Base-by-base conservation (phyloP, 2,113 vertebrate genomes). In the Brienomyrus longianalis region DNA sequence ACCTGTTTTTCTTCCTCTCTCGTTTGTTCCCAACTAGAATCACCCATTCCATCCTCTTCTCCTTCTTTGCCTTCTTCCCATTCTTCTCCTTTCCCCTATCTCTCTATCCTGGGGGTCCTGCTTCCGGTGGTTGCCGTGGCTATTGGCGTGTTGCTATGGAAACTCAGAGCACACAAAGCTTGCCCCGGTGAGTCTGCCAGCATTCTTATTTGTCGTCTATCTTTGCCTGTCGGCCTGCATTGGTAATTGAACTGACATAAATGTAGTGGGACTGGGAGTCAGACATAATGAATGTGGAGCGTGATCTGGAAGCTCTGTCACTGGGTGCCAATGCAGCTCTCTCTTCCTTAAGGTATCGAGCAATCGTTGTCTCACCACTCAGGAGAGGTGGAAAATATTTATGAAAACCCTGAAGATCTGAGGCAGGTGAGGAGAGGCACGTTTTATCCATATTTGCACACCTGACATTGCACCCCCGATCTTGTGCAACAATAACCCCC, bases 71-170 rank as follows among this genome's bases (percentile, higher is more conserved):
- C 91, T 89, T 90, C 91, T 90, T 52, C 91, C 83, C 83, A 89
- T 90, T 84, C 93, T 92, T 91, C 92, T 89, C 84, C 51, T 54
- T 93, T 89, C 90, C 91, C 92, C 87, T 93, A 92, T 88, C 94
- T 96, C 86, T 94, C 92, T 89, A 92, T 93, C 90, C 95, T 96
- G 93, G 94, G 96, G 92, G 94, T 96, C 93, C 92, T 96, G 92
- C 93, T 95, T 91, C 95, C 95, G 93, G 90, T 95, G 93, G 92
- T 94, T 95, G 93, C 95, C n/a, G 91, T 90, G 88, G 92, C 92
- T 92, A 93, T 92, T 90, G 92, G 93, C 90, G 93, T 95, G 96
- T 96, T 96, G 93, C 95, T 96, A 96, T 96, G 95, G 95, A 95
- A 93, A 96, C 95, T 91, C 91, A 93, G 94, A 93, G 92, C 93